Percentiles rank a stretch among this genome's conserved stretches.
Evolutionary conservation across 2,113 vertebrate genomes (phyloP).

Genomic region (Gracilinanus agilis): DNA sequence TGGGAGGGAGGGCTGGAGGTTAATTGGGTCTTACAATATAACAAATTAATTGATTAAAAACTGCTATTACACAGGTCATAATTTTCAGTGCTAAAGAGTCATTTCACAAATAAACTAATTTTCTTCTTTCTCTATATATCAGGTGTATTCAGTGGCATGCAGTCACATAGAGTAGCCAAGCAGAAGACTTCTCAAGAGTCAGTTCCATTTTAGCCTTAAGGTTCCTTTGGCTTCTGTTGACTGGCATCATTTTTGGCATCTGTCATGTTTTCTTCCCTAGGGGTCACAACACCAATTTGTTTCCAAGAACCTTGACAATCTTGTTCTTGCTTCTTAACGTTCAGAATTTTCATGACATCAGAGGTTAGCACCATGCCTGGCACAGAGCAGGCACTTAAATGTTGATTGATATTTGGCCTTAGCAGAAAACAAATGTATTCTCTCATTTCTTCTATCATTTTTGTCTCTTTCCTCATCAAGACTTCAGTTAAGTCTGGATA

Average conservation of each 20-base stretch:
- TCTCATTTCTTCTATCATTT: neutral
- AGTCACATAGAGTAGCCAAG: conserved; percentile 54
- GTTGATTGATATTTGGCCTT: neutral
- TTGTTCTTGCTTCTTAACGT: conserved; percentile 74
- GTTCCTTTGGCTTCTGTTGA: conserved; percentile 72
- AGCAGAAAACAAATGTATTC: neutral
- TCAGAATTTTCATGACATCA: conserved; percentile 69
- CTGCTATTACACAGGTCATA: too few relatives aligned
- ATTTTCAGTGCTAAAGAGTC: conserved; percentile 67
- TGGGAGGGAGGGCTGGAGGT: too few relatives aligned
- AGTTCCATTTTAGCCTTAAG: conserved; percentile 53
- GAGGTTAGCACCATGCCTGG: neutral
- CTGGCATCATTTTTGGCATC: conserved; percentile 63
- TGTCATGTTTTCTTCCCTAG: conserved; percentile 69
- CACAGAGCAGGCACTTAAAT: neutral
- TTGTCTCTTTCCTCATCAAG: conserved; percentile 15
- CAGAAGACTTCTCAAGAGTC: conserved; percentile 65
- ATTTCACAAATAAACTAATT: conserved; percentile 72
- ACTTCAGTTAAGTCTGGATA: conserved; percentile 13
- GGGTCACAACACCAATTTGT: conserved; percentile 80
- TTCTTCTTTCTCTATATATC: conserved; percentile 66
- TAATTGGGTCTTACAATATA: too few relatives aligned
- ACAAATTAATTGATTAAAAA: too few relatives aligned
- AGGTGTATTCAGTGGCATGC: conserved; percentile 41
- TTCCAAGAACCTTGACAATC: conserved; percentile 68